Conservation (phyloP, 2,797 vertebrate genomes). For the Spheniscus humboldti region DNA sequence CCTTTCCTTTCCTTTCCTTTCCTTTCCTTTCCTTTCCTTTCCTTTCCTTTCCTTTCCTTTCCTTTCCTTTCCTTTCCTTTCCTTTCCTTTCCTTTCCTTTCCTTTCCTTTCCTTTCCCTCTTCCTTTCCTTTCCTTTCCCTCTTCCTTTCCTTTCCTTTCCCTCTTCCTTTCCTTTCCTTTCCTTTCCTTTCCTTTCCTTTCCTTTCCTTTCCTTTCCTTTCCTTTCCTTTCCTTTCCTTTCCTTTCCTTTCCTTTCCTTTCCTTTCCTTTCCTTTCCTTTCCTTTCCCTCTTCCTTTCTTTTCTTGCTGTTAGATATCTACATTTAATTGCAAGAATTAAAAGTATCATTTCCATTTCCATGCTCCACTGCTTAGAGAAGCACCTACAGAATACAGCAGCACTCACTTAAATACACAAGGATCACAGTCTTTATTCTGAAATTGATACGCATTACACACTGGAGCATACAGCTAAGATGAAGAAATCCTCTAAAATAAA, state of each 20-base stretch:
- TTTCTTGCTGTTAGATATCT: background rate
- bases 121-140: too few relatives aligned
- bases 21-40: too few relatives aligned
- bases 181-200: too few relatives aligned
- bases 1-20: too few relatives aligned
- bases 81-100: background rate
- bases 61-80: background rate
- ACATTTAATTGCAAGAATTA: background rate
- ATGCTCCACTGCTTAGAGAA: background rate
- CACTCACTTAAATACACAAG: background rate
- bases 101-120: too few relatives aligned
- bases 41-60: too few relatives aligned
- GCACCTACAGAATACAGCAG: background rate
- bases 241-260: too few relatives aligned
- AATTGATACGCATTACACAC: background rate
- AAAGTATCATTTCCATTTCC: background rate
- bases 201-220: too few relatives aligned
- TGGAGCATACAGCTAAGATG: background rate
- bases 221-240: too few relatives aligned
- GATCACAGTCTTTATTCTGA: background rate
- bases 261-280: too few relatives aligned
- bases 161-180: too few relatives aligned
- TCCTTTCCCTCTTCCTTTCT: background rate
- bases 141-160: too few relatives aligned
- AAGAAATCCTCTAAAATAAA: background rate